Conservation (phyloP, 2,888 invertebrate genomes). For the Drosophila prostipennis region DNA sequence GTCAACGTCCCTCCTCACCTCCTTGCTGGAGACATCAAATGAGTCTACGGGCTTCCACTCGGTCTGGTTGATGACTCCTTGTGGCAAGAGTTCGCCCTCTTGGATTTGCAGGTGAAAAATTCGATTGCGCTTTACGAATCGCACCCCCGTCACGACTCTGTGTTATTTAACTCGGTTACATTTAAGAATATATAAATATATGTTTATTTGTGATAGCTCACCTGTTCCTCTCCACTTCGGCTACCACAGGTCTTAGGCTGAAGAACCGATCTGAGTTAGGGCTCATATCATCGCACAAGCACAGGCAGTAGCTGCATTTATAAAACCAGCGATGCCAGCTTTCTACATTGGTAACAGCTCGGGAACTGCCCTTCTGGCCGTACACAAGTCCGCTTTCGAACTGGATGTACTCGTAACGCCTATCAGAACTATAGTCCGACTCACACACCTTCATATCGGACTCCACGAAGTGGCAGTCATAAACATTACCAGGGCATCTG, state of each 20-base stretch:
- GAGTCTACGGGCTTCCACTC: slow-evolving; percentile 89
- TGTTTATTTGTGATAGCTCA: slow-evolving; percentile 82
- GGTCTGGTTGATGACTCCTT: slow-evolving; percentile 87
- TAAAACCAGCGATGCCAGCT: slow-evolving; percentile 96
- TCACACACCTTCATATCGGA: slow-evolving; percentile 95
- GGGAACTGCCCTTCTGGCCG: slow-evolving; percentile 84
- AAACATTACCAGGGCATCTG: slow-evolving; percentile 89
- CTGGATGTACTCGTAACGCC: slow-evolving; percentile 93
- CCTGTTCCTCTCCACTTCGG: slow-evolving; percentile 87
- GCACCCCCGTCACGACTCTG: slow-evolving; percentile 92
- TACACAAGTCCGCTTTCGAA: slow-evolving; percentile 90
- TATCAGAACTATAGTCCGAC: slow-evolving; percentile 84
- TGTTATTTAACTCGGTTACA: no score
- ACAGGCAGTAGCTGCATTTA: slow-evolving; percentile 96
- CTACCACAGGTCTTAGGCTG: slow-evolving; percentile 88
- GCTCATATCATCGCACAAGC: slow-evolving; percentile 92
- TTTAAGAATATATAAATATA: no score
- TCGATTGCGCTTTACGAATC: slow-evolving; percentile 90
- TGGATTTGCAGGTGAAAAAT: slow-evolving; percentile 94
- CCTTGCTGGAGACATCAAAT: slow-evolving; percentile 85
- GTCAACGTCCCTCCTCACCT: slow-evolving; percentile 87
- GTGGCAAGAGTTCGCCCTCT: slow-evolving; percentile 88
- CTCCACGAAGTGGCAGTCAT: slow-evolving; percentile 91
- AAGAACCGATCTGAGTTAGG: slow-evolving; percentile 91
- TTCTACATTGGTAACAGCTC: slow-evolving; percentile 85